Conservation (phyloP, 1,140 invertebrate genomes). For the Drosophila ironensis region DNA sequence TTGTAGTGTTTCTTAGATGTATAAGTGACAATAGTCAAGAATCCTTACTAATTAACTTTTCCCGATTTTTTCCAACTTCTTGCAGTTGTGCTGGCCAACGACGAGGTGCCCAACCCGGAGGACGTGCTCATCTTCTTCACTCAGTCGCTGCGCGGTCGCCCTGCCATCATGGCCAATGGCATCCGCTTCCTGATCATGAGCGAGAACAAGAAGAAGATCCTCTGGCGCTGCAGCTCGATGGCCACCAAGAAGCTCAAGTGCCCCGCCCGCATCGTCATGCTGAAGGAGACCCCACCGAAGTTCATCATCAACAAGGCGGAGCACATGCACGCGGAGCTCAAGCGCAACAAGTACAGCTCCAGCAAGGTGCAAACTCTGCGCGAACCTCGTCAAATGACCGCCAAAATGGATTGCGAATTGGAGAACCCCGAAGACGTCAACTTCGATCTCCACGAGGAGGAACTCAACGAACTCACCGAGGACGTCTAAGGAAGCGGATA, state of each 20-base stretch:
- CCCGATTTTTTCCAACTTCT: conserved; percentile 17
- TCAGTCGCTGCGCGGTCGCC: conserved; percentile 75
- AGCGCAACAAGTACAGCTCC: conserved; percentile 77
- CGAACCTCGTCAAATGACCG: conserved; percentile 28
- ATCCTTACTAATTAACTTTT: conserved; percentile 25
- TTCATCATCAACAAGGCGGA: conserved; percentile 80
- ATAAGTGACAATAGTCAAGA: not conserved
- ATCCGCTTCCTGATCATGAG: conserved; percentile 81
- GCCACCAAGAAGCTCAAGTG: conserved; percentile 81
- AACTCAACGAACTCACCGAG: conserved; percentile 52
- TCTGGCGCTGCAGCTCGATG: conserved; percentile 82
- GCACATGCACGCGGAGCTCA: conserved; percentile 76
- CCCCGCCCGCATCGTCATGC: conserved; percentile 80
- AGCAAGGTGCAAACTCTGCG: conserved; percentile 60
- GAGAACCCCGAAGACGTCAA: conserved; percentile 51
- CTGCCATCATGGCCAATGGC: conserved; percentile 80
- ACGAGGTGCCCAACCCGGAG: conserved; percentile 75
- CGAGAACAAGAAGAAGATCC: conserved; percentile 80
- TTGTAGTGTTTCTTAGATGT: conserved; percentile 35
- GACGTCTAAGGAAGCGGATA: conserved; percentile 36
- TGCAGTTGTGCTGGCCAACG: conserved; percentile 75
- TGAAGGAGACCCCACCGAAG: conserved; percentile 76
- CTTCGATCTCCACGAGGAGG: conserved; percentile 67
- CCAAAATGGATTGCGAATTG: conserved; percentile 56
- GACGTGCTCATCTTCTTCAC: conserved; percentile 79